Evolutionary conservation across 2,888 invertebrate species (phyloP), one percentile per base, ranked within the genome.

Genomic region (Nymphalis polychloros): DNA sequence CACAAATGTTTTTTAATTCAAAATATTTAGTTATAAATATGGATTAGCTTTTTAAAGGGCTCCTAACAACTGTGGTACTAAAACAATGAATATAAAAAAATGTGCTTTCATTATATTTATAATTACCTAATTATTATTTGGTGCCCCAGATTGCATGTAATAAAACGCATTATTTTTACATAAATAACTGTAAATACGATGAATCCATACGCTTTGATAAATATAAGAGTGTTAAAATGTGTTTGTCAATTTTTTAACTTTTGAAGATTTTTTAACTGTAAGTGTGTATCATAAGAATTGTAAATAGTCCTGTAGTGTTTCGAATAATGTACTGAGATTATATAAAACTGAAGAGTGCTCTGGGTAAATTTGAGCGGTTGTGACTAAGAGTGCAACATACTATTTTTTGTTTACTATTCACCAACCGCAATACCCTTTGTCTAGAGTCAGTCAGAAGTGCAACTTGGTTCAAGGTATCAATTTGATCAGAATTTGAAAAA

Each of bases 121-220:
- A 79, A 80, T 80, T 80, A 82, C 82, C 89, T 91, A 90, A 89
- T 90, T 91, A 89, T 86, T 80, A 81, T 85, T 87, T 77, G 85
- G 87, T 87, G 86, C 87, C 88, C 88, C 85, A 79, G 75, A 87
- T 90, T 88, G 87, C 88, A 84, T 89, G 86, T 88, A 88, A 87
- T 78, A 85, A 83, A 80, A 84, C 81, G 85, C 82, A 77, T 83
- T 88, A 84, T 82, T 77, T 55, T 79, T 82, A 81, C 80, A 73
- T 87, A 87, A 81, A 79, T 57, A 57, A 57, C 41, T 91, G 90
- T 92, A 92, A 87, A 92, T 91, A 92, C 75, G 80, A 91, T 85
- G 92, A 92, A 92, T 92, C 92, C 90, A 91, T 91, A 90, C 92
- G 92, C 92, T 92, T 92, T 92, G 86, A 84, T 91, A 90, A 89